A percentile compares a stretch with the other conserved stretches of the same genome.
Conservation (phyloP, 2,888 invertebrate species). For the Spicauda simplicius region DNA sequence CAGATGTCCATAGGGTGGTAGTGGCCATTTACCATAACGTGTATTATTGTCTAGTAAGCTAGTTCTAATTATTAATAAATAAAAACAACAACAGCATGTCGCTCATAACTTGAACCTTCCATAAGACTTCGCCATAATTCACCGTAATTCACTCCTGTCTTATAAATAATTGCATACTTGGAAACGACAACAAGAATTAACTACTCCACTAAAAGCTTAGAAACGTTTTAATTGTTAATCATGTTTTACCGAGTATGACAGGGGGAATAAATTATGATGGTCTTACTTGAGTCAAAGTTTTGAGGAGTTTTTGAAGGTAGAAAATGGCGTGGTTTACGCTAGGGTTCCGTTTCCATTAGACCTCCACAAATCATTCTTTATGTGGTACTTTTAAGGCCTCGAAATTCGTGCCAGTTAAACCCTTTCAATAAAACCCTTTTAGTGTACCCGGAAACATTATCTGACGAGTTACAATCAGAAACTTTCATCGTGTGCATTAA, state of each 20-base stretch:
- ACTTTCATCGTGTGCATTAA: background rate
- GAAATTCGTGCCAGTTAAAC: background rate
- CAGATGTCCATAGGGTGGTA: too few relatives aligned
- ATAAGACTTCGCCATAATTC: constrained; percentile 3
- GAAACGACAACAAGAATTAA: constrained; percentile 10
- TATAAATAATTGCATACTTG: constrained; percentile 16
- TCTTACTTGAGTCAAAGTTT: background rate
- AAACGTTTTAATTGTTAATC: constrained; percentile 7
- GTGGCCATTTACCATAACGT: too few relatives aligned
- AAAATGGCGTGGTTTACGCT: background rate
- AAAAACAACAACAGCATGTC: background rate
- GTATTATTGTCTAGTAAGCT: too few relatives aligned
- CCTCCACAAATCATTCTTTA: background rate
- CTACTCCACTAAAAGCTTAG: constrained; percentile 7
- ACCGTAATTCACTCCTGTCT: constrained; percentile 11
- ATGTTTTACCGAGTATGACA: background rate
- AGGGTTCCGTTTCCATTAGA: background rate
- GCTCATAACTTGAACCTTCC: background rate
- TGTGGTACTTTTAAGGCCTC: background rate
- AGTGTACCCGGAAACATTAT: constrained; percentile 7
- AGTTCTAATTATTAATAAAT: too few relatives aligned
- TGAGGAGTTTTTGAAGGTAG: background rate
- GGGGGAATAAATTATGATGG: background rate
- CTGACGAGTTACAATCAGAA: constrained; percentile 2
- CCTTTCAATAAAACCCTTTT: constrained; percentile 20